Evolutionary conservation across 2,888 invertebrate genomes (phyloP).

Genomic region (Sesia bembeciformis): DNA sequence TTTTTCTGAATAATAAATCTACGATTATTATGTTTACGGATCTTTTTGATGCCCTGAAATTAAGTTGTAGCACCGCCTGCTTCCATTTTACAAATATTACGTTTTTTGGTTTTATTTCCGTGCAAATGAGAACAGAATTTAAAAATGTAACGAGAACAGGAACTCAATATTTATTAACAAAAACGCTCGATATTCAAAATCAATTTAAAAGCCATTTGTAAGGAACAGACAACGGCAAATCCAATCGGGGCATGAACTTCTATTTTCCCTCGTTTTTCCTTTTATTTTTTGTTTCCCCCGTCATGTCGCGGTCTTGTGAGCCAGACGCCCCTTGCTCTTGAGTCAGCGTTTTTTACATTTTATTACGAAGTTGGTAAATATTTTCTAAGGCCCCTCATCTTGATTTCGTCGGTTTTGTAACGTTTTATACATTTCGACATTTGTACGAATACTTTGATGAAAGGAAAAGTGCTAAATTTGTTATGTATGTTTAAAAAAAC

Average conservation of each 20-base stretch:
- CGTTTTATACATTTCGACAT: conserved; percentile 15
- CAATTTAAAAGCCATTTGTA: conserved; percentile 70
- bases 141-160: neutral
- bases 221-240: conserved; percentile 70
- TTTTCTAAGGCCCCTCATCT: conserved; percentile 49
- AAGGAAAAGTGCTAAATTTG: neutral
- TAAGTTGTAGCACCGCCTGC: conserved; percentile 1
- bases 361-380: conserved; percentile 69
- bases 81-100: neutral
- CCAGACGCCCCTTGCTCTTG: conserved; percentile 69
- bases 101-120: neutral
- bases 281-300: conserved; percentile 51
- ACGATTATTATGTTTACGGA: conserved; percentile 14
- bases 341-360: conserved; percentile 67
- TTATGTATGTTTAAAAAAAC: too few species aligned
- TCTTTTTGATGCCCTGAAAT: neutral
- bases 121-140: neutral
- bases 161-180: conserved; percentile 31
- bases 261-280: conserved; percentile 45
- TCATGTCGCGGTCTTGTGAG: conserved; percentile 66
- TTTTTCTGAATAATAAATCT: conserved; percentile 51
- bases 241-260: conserved; percentile 59
- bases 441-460: conserved; percentile 4
- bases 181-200: conserved; percentile 58
- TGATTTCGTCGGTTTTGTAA: conserved; percentile 47